These are phyloP conservation scores for Herpailurus yagouaroundi DNA, from an alignment of 2,113 vertebrate genomes.

Conservation along the genomic window DNA sequence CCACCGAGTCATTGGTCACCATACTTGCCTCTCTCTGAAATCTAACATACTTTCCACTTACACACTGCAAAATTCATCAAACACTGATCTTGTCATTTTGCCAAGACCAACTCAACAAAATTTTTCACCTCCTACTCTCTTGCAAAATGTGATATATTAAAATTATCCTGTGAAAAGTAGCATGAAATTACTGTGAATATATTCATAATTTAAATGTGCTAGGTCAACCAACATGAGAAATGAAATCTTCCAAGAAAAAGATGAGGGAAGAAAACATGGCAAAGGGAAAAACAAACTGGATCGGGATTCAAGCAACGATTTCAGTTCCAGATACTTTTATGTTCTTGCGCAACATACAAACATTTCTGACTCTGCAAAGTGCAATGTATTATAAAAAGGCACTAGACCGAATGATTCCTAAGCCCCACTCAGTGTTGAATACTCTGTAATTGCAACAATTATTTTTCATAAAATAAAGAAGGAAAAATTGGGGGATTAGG, in stretches of 20 bases:
- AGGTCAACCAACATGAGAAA: constrained; percentile 63
- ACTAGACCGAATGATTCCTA: neutral
- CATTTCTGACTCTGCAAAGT: neutral
- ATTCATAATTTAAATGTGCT: constrained; percentile 54
- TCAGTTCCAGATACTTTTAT: neutral
- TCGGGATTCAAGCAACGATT: neutral
- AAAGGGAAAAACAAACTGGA: constrained; percentile 21
- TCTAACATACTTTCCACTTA: neutral
- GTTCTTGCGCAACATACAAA: neutral
- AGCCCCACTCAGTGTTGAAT: neutral
- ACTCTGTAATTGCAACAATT: neutral
- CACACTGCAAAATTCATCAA: constrained; percentile 16
- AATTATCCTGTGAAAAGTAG: constrained; percentile 60
- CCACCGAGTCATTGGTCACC: neutral
- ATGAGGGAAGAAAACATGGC: constrained; percentile 14
- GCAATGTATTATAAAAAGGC: neutral
- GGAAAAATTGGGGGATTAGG: neutral
- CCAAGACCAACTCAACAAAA: constrained; percentile 61
- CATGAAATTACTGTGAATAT: constrained; percentile 65
- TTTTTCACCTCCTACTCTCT: constrained; percentile 67
- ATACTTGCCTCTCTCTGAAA: neutral
- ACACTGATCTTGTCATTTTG: constrained; percentile 52
- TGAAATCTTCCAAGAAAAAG: constrained; percentile 46
- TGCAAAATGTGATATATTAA: constrained; percentile 62
- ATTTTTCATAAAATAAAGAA: constrained; percentile 33